Conservation (phyloP, 2,888 invertebrate genomes). For the Caenorhabditis zanzibari region DNA sequence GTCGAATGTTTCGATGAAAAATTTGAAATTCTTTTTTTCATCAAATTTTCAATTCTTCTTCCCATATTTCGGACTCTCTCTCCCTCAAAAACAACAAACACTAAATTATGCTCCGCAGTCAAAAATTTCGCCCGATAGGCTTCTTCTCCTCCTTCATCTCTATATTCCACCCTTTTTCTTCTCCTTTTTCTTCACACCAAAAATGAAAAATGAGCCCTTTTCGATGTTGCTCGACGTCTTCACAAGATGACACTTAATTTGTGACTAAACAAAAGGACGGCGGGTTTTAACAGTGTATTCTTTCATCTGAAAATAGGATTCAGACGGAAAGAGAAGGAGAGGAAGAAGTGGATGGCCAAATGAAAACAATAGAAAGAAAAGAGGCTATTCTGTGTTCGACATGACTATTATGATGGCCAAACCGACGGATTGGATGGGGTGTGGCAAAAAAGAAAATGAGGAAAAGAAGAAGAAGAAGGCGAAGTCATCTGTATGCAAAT, state of each 20-base stretch:
- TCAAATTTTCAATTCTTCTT: conserved; percentile 20
- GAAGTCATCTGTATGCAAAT: conserved; percentile 58
- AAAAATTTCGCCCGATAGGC: conserved; percentile 38
- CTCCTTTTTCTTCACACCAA: conserved; percentile 46
- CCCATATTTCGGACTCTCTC: conserved; percentile 12
- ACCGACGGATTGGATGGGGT: conserved; percentile 46
- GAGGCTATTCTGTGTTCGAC: conserved; percentile 42
- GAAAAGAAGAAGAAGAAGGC: conserved; percentile 13
- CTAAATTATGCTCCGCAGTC: conserved; percentile 51
- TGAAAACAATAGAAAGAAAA: conserved; percentile 31
- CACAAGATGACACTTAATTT: conserved; percentile 49
- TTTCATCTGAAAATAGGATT: conserved; percentile 52
- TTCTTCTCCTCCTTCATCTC: conserved; percentile 19
- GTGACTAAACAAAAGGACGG: conserved; percentile 28
- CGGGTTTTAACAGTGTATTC: conserved; percentile 15
- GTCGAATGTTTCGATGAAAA: conserved; percentile 8
- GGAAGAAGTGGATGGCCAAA: conserved; percentile 8
- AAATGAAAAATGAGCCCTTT: conserved; percentile 55
- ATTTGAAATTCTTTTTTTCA: conserved; percentile 17
- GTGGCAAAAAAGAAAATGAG: conserved; percentile 38
- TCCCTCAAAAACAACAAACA: conserved; percentile 49
- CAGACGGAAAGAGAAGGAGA: not conserved
- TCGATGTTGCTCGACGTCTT: conserved; percentile 4
- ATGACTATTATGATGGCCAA: conserved; percentile 46
- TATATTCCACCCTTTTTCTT: conserved; percentile 1